phyloP scores from a whole-genome alignment of 2,797 vertebrate species.

The Melanotaenia pygmaea region DNA sequence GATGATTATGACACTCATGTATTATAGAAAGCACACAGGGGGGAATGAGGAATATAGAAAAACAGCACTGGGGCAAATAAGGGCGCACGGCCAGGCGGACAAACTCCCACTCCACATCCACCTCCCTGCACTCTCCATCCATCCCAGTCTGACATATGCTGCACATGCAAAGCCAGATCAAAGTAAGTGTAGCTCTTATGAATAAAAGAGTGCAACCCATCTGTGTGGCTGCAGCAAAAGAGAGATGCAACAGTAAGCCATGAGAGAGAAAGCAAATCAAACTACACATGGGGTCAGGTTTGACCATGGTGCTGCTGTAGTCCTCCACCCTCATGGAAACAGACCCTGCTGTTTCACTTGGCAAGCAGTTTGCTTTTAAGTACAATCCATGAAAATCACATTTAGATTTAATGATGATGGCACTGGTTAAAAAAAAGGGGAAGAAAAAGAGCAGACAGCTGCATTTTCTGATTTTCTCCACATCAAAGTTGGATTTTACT shows the following conservation, averaged over 20 bases:
- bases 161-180: constrained; percentile 77
- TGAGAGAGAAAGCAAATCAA: constrained; percentile 38
- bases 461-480: not conserved
- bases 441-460: too few relatives aligned
- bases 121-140: constrained; percentile 27
- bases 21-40: constrained; percentile 57
- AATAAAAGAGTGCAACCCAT: constrained; percentile 81
- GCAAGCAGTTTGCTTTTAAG: constrained; percentile 40
- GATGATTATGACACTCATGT: constrained; percentile 62
- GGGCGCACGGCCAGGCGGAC: constrained; percentile 42
- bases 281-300: constrained; percentile 7
- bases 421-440: not conserved
- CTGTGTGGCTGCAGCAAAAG: constrained; percentile 65
- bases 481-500: not conserved
- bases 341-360: constrained; percentile 27
- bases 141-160: constrained; percentile 50
- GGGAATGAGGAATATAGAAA: constrained; percentile 35
- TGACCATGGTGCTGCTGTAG: not conserved
- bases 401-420: constrained; percentile 51
- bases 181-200: constrained; percentile 78
- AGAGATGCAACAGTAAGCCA: constrained; percentile 31
- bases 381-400: constrained; percentile 38
- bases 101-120: constrained; percentile 40
- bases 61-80: constrained; percentile 33
- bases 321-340: not conserved